A percentile compares a stretch with the other conserved stretches of the same genome.
Evolutionary conservation across 2,113 vertebrate genomes (phyloP).

Genomic region (Terrapene triunguis): DNA sequence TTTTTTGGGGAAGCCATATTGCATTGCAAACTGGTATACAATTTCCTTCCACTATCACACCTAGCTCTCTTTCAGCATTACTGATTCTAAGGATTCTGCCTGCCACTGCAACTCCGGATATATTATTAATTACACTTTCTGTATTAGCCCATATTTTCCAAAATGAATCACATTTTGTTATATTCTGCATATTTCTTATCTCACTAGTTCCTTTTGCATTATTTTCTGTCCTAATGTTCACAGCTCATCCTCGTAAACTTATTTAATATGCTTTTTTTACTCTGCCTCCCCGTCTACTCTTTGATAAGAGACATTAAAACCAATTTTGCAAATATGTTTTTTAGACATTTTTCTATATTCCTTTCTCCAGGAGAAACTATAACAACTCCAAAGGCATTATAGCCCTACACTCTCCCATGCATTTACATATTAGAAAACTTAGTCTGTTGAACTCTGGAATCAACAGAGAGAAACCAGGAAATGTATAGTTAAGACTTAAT

Average conservation of each 20-base stretch:
- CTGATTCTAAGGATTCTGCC: background rate
- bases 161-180: background rate
- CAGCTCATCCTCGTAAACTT: background rate
- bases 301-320: constrained; percentile 31
- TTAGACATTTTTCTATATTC: background rate
- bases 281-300: background rate
- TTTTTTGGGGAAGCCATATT: background rate
- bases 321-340: constrained; percentile 14
- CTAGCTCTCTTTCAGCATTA: background rate
- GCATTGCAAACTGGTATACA: background rate
- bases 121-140: background rate
- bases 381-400: background rate
- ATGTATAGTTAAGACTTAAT: background rate
- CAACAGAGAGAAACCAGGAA: background rate
- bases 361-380: background rate
- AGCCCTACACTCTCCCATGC: background rate
- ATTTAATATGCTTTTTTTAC: background rate
- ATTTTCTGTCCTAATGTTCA: background rate
- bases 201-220: background rate
- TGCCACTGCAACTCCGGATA: background rate
- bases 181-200: background rate
- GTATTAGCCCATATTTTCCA: background rate
- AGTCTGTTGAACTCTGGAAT: background rate
- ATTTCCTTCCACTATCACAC: background rate
- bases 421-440: background rate